Evolutionary conservation across 1,140 invertebrate genomes (phyloP), one percentile per base, ranked within the genome.

Genomic region (Rhagoletis pomonella): DNA sequence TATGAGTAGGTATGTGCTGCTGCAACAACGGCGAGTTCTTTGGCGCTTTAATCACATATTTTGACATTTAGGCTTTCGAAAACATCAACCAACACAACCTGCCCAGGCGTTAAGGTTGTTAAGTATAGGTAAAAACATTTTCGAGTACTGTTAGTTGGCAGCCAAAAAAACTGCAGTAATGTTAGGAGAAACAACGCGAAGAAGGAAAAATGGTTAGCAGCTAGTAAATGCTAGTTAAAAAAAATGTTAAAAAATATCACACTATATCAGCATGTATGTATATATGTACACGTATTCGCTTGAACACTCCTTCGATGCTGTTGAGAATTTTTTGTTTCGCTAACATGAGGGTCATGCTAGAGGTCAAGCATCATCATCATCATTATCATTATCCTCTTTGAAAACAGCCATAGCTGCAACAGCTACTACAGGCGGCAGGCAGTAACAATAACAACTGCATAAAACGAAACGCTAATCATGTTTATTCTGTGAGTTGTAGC

Each of bases 331-430:
- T 81, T 42, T 58, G 42, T 81, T 55, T 55, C n/a, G 39, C 7
- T 81, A 17, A 44, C 47, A 81, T n/a, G 6, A 4, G 73, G 73
- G 44, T 55, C 44, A 81, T n/a, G 73, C 73, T n/a, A 55, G 47
- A 10, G 73, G 73, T 81, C 73, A 81, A 81, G 47, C 47, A 81
- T 81, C 73, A 55, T 81, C 73, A 81, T 19, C 73, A 81, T 81
- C 69, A 77, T 47, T 44, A 77, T 10, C 69, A 73, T 3, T 5
- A 29, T 29, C 29, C 29, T 29, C 0, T 0, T 29, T 29, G 29
- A 29, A 29, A 29, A 29, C 29, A 29, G 29, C 29, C 29, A 29
- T 29, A 29, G 29, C 29, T 55, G 10, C 50, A 10, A 10, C 50
- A 55, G 50, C 50, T 7, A 62, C 9, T n/a, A n/a, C n/a, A n/a